Evolutionary conservation across 2,113 vertebrate genomes (phyloP), one percentile per base, ranked within the genome.

Genomic region (Dendrocopos noguchii): DNA sequence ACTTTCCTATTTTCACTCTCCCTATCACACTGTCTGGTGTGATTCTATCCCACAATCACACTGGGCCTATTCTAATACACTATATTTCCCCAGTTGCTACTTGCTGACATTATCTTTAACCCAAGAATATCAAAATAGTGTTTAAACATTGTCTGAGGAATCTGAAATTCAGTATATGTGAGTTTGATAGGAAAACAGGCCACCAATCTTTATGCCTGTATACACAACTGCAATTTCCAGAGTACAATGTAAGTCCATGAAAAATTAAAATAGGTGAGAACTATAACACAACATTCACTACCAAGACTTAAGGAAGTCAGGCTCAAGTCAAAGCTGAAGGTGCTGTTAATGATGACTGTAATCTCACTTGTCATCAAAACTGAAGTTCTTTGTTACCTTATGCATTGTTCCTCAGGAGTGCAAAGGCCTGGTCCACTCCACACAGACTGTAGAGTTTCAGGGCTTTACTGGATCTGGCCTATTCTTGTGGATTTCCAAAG

Each of bases 391-490:
- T 28, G 9, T 63, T 50, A 39, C 4, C 2, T 3, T 53, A 12
- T 14, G 4, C 28, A n/a, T 7, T 22, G 3, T 22, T 63, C 55
- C 18, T 72, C 18, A 19, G 17, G 15, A 39, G 4, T 21, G 15
- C 47, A 78, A 47, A 78, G 33, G 15, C 21, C 47, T n/a, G 6
- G 14, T 47, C 11, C 15, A 55, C n/a, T 94, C 17, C 36, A 64
- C 12, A 59, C 1, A 25, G 5, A 27, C 1, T 4, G 6, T n/a
- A 46, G 22, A 52, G 10, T 17, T 46, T 39, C 55, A 65, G 55
- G 0, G 0, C 24, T 76, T 7, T 42, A 34, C 20, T 5, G 8
- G 14, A 57, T 44, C 44, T 0, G 0, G 13, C 8, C 7, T 61
- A 11, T 6, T 42, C 14, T 5, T 84, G 52, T 2, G 15, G 15